phyloP scores from a whole-genome alignment of 2,888 invertebrate species.

The Diaphora mendica region DNA sequence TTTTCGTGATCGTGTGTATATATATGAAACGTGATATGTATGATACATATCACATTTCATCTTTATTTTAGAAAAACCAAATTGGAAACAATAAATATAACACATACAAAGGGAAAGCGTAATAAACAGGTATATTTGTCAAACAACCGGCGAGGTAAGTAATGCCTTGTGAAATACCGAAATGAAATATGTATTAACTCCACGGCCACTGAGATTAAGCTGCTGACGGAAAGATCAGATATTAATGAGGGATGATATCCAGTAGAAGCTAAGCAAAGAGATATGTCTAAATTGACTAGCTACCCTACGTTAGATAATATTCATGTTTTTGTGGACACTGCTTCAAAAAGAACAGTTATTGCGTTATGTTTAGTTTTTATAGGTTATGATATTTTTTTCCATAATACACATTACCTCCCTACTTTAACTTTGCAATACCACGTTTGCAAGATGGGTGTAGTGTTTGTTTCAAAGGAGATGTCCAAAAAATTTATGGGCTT shows the following conservation, averaged over 20 bases:
- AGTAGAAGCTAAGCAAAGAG: slow-evolving; percentile 7
- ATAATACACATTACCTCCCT: too few species aligned
- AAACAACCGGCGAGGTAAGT: slow-evolving; percentile 68
- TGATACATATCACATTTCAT: neutral
- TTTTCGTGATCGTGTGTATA: too few species aligned
- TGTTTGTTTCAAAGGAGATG: too few species aligned
- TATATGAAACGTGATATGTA: too few species aligned
- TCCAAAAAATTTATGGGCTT: too few species aligned
- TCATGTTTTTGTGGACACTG: too few species aligned
- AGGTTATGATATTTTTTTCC: too few species aligned
- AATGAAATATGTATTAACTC: slow-evolving; percentile 85
- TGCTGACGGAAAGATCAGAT: slow-evolving; percentile 70
- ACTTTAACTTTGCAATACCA: too few species aligned
- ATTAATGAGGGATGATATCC: slow-evolving; percentile 59
- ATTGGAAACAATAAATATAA: slow-evolving; percentile 1
- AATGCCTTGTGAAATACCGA: slow-evolving; percentile 79
- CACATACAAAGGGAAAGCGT: slow-evolving; percentile 33
- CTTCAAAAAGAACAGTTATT: too few species aligned
- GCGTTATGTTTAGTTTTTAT: too few species aligned
- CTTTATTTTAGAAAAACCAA: neutral
- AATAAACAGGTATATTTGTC: slow-evolving; percentile 77
- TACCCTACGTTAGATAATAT: neutral
- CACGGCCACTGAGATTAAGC: slow-evolving; percentile 76
- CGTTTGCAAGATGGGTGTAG: too few species aligned
- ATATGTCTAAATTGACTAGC: neutral